A percentile compares a stretch with the other conserved stretches of the same genome.
These are phyloP conservation scores for Catocala fraxini DNA, from an alignment of 2,888 invertebrate genomes.

Conservation along the genomic window DNA sequence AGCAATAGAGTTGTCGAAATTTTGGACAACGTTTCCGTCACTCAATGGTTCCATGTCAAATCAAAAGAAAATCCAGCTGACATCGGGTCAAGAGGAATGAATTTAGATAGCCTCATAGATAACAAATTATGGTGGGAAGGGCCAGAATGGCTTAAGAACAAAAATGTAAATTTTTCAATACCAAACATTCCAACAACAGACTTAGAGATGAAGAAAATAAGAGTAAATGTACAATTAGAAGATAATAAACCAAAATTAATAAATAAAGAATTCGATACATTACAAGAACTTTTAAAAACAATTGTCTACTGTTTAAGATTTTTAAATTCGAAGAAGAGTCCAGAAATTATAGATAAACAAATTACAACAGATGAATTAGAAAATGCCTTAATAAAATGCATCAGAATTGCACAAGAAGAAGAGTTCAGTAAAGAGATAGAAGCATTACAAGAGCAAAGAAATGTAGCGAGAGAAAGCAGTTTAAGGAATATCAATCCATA, in stretches of 20 bases:
- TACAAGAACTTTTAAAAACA: slow-evolving; percentile 4
- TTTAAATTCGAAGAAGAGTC: slow-evolving; percentile 1
- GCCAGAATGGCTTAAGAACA: not conserved
- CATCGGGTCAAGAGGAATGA: not conserved
- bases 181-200: not conserved
- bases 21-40: not conserved
- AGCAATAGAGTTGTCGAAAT: slow-evolving; percentile 40
- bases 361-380: not conserved
- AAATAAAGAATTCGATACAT: slow-evolving; percentile 3
- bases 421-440: not conserved
- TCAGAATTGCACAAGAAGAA: not conserved
- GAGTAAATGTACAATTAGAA: not conserved
- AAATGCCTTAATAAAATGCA: not conserved
- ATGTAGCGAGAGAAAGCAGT: not conserved
- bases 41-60: not conserved
- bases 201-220: not conserved
- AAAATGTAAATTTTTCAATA: too few species aligned
- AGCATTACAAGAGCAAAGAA: too few species aligned
- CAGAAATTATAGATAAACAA: not conserved
- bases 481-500: slow-evolving; percentile 4
- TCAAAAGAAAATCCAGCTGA: slow-evolving; percentile 5
- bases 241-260: not conserved
- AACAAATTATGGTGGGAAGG: slow-evolving; percentile 2
- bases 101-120: not conserved
- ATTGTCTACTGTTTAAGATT: slow-evolving; percentile 15